These are phyloP conservation scores for Mesochorus sp. DNA, from an alignment of 2,888 invertebrate species.

Conservation along the genomic window DNA sequence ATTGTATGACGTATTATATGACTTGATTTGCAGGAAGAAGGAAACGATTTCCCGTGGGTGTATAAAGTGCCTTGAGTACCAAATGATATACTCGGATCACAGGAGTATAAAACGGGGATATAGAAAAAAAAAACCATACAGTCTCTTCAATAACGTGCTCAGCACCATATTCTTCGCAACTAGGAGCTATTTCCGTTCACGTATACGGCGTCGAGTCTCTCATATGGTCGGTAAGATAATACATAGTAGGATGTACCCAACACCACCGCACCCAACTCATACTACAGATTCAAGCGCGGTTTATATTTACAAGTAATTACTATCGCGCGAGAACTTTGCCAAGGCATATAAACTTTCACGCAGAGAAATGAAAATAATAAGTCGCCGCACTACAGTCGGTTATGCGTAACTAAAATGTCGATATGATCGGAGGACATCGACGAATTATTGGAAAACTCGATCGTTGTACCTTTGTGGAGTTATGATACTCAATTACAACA, in stretches of 20 bases:
- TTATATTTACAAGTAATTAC: conserved; percentile 36
- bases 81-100: neutral
- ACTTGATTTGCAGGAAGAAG: neutral
- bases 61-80: neutral
- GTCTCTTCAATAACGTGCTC: neutral
- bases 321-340: conserved; percentile 13
- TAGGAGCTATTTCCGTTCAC: conserved; percentile 21
- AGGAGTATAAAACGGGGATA: neutral
- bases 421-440: too few species aligned
- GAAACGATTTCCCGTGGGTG: neutral
- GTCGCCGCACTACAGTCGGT: neutral
- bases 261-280: neutral
- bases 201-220: conserved; percentile 21
- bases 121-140: conserved; percentile 7
- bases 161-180: conserved; percentile 22
- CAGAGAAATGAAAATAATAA: conserved; percentile 59
- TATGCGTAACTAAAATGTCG: neutral
- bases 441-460: too few species aligned
- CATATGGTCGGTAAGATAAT: conserved; percentile 9
- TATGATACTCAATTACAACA: too few species aligned
- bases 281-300: conserved; percentile 18
- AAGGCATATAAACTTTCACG: conserved; percentile 58
- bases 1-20: neutral
- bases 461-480: too few species aligned
- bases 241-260: neutral